A percentile compares a stretch with the other conserved stretches of the same genome.
phyloP scores from a whole-genome alignment of 2,888 invertebrate species.

The Scaptomyza reducta region DNA sequence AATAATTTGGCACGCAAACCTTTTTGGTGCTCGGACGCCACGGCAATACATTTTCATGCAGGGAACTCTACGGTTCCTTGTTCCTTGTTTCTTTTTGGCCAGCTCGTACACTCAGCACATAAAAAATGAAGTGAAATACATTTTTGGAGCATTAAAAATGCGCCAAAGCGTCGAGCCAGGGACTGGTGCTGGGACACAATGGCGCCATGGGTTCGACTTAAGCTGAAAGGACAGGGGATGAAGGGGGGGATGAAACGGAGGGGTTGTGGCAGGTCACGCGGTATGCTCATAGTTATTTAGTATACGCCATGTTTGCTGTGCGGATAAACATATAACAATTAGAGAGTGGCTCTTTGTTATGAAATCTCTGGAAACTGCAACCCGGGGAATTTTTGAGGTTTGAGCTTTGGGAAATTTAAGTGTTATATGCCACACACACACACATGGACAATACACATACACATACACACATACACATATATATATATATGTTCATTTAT shows the following conservation, averaged over 20 bases:
- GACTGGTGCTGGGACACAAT: conserved; percentile 55
- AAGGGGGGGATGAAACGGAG: not conserved
- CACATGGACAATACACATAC: too few relatives aligned
- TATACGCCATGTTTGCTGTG: conserved; percentile 48
- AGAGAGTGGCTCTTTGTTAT: conserved; percentile 44
- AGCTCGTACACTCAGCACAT: conserved; percentile 32
- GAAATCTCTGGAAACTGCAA: conserved; percentile 22
- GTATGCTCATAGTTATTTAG: conserved; percentile 34
- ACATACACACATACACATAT: not conserved
- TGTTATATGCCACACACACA: conserved; percentile 14
- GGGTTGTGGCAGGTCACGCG: conserved; percentile 44
- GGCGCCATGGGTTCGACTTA: conserved; percentile 38
- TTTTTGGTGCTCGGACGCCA: conserved; percentile 55
- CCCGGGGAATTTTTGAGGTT: conserved; percentile 25
- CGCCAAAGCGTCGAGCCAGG: conserved; percentile 44
- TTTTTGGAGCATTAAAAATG: conserved; percentile 73
- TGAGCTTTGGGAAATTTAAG: conserved; percentile 2
- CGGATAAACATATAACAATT: conserved; percentile 75
- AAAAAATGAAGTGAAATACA: conserved; percentile 77
- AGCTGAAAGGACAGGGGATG: conserved; percentile 1
- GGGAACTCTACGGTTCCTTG: too few relatives aligned
- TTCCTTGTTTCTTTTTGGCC: conserved; percentile 17
- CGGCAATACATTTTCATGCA: conserved; percentile 43
- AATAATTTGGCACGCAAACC: conserved; percentile 79
- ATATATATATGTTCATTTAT: conserved; percentile 1